Evolutionary conservation across 2,113 vertebrate species (phyloP).

Genomic region (Sinocyclocheilus grahami): DNA sequence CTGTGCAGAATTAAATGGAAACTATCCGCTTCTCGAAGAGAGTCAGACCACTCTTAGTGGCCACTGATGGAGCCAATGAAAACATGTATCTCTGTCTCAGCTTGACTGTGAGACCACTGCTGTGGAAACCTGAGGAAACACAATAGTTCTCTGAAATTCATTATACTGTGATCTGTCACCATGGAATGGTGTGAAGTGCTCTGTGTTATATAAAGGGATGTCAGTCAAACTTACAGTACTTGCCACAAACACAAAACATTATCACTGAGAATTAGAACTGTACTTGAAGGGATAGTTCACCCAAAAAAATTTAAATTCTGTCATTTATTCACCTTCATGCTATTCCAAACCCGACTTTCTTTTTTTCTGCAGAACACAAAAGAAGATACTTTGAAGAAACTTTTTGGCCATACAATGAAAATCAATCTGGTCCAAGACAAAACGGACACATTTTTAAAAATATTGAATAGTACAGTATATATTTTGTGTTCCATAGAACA

Average conservation of each 20-base stretch:
- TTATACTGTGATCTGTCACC: slow-evolving; percentile 58
- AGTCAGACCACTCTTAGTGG: slow-evolving; percentile 43
- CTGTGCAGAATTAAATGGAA: slow-evolving; percentile 47
- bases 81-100: slow-evolving; percentile 52
- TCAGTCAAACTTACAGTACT: not conserved
- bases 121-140: slow-evolving; percentile 49
- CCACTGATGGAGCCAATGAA: slow-evolving; percentile 58
- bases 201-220: slow-evolving; percentile 16
- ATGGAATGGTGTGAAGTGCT: slow-evolving; percentile 37
- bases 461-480: no score
- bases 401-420: not conserved
- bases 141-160: slow-evolving; percentile 41
- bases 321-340: not conserved
- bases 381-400: not conserved
- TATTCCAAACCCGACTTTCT: not conserved
- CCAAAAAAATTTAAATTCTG: not conserved
- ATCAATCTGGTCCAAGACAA: not conserved
- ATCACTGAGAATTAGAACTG: not conserved
- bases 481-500: not conserved
- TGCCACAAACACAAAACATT: not conserved
- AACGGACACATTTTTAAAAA: not conserved
- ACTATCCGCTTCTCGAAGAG: slow-evolving; percentile 43
- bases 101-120: slow-evolving; percentile 60
- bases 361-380: not conserved
- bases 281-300: not conserved